phyloP scores from a whole-genome alignment of 2,888 invertebrate genomes.

The Ochlodes sylvanus region DNA sequence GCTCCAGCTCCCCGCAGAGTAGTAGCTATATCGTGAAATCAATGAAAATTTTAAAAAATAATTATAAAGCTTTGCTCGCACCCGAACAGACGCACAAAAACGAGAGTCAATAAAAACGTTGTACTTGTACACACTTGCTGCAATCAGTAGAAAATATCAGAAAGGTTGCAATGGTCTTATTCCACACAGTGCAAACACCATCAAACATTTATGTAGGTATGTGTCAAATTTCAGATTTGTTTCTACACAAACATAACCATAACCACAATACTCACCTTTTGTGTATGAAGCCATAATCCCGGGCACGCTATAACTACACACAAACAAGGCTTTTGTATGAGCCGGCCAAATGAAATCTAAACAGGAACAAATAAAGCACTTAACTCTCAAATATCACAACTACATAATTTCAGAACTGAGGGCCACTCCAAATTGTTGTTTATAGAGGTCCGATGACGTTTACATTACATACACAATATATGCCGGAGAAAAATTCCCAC shows the following conservation, averaged over 20 bases:
- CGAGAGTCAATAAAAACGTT: too few species aligned
- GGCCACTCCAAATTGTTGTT: slow-evolving; percentile 59
- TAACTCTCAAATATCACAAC: slow-evolving; percentile 26
- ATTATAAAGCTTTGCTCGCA: too few species aligned
- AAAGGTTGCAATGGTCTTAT: background rate
- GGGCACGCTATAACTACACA: background rate
- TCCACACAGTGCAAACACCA: background rate
- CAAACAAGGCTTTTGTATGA: slow-evolving; percentile 14
- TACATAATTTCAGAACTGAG: slow-evolving; percentile 40
- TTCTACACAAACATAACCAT: background rate
- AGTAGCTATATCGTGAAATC: too few species aligned
- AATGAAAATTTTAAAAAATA: too few species aligned
- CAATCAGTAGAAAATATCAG: too few species aligned
- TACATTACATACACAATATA: slow-evolving; percentile 17
- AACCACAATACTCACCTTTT: background rate
- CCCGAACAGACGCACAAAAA: too few species aligned
- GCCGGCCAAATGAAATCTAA: slow-evolving; percentile 10
- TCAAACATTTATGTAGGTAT: background rate
- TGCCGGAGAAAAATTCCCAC: slow-evolving; percentile 45
- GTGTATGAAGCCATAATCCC: background rate
- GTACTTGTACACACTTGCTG: too few species aligned
- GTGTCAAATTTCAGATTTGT: background rate
- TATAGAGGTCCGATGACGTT: slow-evolving; percentile 47
- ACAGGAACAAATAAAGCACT: slow-evolving; percentile 31
- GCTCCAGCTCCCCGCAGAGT: too few species aligned